A percentile compares a stretch with the other conserved stretches of the same genome.
Evolutionary conservation across 1,140 invertebrate genomes (phyloP).

Genomic region (Chymomyza costata): DNA sequence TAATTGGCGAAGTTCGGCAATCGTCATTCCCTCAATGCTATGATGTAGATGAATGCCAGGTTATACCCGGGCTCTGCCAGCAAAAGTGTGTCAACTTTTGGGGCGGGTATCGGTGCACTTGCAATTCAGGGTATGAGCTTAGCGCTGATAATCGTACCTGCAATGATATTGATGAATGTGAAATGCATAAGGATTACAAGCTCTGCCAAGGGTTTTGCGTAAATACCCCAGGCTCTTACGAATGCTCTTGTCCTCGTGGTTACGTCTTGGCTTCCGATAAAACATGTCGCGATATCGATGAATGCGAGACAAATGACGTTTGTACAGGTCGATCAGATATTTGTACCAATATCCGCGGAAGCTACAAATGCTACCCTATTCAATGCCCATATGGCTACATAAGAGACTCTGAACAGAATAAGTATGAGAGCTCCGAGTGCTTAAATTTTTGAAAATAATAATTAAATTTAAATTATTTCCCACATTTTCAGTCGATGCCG

Average conservation of each 20-base stretch:
- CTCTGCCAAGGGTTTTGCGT: constrained; percentile 91
- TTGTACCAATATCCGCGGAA: constrained; percentile 93
- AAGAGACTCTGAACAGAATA: constrained; percentile 82
- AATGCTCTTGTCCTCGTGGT: constrained; percentile 90
- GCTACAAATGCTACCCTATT: constrained; percentile 90
- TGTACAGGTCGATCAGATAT: constrained; percentile 83
- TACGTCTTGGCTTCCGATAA: constrained; percentile 84
- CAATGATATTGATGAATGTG: constrained; percentile 92
- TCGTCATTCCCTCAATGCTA: constrained; percentile 76
- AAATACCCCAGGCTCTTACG: constrained; percentile 91
- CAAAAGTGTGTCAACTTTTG: constrained; percentile 90
- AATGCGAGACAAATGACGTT: constrained; percentile 82
- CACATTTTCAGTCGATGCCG: constrained; percentile 84
- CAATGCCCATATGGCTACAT: constrained; percentile 89
- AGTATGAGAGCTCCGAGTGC: constrained; percentile 80
- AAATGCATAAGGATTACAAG: constrained; percentile 81
- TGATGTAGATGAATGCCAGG: constrained; percentile 82
- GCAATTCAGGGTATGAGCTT: constrained; percentile 83
- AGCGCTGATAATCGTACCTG: constrained; percentile 86
- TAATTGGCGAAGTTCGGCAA: constrained; percentile 58
- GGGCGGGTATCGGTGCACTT: constrained; percentile 88
- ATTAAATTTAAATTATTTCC: constrained; percentile 26
- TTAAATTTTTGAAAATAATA: no score
- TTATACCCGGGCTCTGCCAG: constrained; percentile 82
- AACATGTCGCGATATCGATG: constrained; percentile 92